Evolutionary conservation across 1,140 invertebrate species (phyloP), one percentile per base, ranked within the genome.

Genomic region (Amyelois transitella): DNA sequence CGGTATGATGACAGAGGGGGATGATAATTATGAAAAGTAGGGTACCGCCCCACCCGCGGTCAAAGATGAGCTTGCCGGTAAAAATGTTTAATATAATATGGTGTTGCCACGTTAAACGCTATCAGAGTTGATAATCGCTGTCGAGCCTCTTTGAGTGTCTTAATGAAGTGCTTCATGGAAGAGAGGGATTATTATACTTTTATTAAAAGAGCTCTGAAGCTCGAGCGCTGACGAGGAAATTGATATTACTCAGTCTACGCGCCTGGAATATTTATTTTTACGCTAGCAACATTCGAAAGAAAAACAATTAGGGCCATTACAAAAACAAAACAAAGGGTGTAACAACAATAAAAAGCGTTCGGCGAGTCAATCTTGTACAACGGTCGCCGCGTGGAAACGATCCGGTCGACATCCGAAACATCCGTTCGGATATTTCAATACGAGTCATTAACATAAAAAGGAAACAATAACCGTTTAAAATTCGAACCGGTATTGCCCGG

Each of bases 401-500:
- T 70, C 45, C 77, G 71, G 65, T 71, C 61, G 58, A 77, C 78
- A 69, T 77, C 73, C 69, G 69, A 72, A 55, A 69, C 70, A 70
- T 70, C 74, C 72, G 69, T 77, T 66, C 69, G 64, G 51, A 74
- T 78, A 79, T 81, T 81, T 81, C 78, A 82, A 86, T 81, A 78
- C 73, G 70, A 71, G 65, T 64, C 75, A 86, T 85, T 85, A 86
- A 79, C 81, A 80, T 86, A 85, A 86, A 86, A 80, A 80, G 75
- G 75, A 79, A 81, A 86, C 77, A 82, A 83, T 86, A 86, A 81
- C 78, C 80, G 72, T 86, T 85, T 81, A 83, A 85, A 83, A 79
- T 81, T 82, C 72, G 76, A 69, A 76, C 67, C 70, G 70, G 65
- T 60, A 58, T 60, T 65, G 64, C 55, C 50, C 62, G 68, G 74